phyloP scores from a whole-genome alignment of 2,113 vertebrate genomes.

The Mobula hypostoma region DNA sequence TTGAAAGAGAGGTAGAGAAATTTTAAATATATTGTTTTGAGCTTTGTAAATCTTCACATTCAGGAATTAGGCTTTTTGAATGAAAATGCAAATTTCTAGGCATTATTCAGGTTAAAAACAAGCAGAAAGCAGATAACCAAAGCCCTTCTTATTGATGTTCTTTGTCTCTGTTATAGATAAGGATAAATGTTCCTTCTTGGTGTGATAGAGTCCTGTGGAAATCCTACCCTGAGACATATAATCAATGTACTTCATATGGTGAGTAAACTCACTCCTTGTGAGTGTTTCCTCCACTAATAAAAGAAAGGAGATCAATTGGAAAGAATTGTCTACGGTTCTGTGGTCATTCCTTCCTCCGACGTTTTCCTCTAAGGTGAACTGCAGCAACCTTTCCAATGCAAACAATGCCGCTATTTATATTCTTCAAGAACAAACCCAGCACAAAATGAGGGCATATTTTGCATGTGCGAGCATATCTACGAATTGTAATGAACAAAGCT shows the following conservation, averaged over 20 bases:
- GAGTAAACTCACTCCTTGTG: conserved; percentile 40
- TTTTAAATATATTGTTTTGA: neutral
- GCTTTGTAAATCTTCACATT: neutral
- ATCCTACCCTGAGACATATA: conserved; percentile 71
- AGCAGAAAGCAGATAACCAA: neutral
- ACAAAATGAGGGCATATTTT: neutral
- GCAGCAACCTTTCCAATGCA: neutral
- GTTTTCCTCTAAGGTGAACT: neutral
- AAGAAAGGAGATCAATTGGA: neutral
- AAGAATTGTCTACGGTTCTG: rapidly evolving
- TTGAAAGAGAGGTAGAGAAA: neutral
- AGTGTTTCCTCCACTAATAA: neutral
- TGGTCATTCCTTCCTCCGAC: neutral
- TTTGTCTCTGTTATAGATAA: conserved; percentile 55
- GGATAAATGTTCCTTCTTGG: conserved; percentile 77
- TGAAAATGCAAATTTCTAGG: neutral
- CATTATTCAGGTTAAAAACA: neutral
- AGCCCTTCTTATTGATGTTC: neutral
- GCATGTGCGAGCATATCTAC: neutral
- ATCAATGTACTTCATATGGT: conserved; percentile 75
- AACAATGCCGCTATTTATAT: neutral
- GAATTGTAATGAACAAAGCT: neutral
- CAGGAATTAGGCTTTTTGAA: neutral
- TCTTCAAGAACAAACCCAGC: neutral
- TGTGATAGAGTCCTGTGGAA: conserved; percentile 81